Conservation (phyloP, 2,113 vertebrate species). For the Pitta sordida region DNA sequence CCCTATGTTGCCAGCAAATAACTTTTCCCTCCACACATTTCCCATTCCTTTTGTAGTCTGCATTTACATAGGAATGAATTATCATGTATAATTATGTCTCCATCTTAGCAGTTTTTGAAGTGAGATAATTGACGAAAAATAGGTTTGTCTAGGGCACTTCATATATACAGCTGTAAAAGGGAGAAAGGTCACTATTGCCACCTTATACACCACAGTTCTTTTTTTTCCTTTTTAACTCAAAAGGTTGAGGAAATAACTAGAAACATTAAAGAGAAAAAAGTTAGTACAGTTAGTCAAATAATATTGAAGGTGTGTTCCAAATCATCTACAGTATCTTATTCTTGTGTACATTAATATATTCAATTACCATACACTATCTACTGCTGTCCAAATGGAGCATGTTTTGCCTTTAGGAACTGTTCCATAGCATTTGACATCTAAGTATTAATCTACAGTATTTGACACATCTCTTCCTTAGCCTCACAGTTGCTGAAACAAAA, state of each 20-base stretch:
- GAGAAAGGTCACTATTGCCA: neutral
- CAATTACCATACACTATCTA: neutral
- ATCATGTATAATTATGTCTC: neutral
- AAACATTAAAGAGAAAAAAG: neutral
- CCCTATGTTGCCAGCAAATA: neutral
- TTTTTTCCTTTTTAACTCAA: neutral
- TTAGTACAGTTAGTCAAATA: neutral
- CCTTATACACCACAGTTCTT: neutral
- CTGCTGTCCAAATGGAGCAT: neutral
- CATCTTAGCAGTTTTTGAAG: neutral
- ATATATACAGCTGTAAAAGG: neutral
- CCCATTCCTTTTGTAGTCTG: neutral
- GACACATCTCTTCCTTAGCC: neutral
- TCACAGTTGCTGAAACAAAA: neutral
- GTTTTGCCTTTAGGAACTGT: neutral
- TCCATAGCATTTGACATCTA: neutral
- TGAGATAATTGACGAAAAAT: neutral
- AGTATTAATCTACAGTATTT: neutral
- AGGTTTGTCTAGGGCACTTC: neutral
- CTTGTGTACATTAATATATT: neutral
- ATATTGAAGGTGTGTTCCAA: neutral
- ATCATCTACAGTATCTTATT: neutral
- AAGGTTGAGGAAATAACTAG: neutral
- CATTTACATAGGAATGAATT: neutral
- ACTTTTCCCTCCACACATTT: neutral